Conservation (phyloP, 2,888 invertebrate genomes). For the Erebia aethiops region DNA sequence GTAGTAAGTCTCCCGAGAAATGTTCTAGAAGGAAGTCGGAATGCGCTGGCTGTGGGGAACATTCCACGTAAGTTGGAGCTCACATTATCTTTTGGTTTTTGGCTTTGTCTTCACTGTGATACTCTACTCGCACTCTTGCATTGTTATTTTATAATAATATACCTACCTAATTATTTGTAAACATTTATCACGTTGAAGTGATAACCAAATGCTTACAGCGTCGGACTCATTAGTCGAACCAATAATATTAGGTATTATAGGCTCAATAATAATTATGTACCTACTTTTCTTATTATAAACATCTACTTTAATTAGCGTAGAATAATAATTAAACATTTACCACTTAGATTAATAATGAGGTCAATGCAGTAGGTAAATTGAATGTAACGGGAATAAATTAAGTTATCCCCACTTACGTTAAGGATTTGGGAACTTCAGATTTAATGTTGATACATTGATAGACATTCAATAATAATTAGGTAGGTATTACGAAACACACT, state of each 20-base stretch:
- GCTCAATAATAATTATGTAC: neutral
- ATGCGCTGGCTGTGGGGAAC: constrained; percentile 76
- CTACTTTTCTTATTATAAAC: neutral
- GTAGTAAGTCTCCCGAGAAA: constrained; percentile 60
- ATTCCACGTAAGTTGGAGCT: constrained; percentile 71
- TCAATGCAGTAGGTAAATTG: neutral
- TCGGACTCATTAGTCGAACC: neutral
- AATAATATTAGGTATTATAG: neutral
- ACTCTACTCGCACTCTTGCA: neutral
- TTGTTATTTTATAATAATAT: neutral
- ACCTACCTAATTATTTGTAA: neutral
- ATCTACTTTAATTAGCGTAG: too few species aligned
- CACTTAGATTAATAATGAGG: neutral
- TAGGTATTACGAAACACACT: too few species aligned
- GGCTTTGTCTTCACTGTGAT: neutral
- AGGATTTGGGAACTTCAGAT: neutral
- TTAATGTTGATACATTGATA: too few species aligned
- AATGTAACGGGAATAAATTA: neutral
- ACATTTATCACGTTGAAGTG: neutral
- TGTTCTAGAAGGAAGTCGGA: constrained; percentile 78
- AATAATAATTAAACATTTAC: too few species aligned
- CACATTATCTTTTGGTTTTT: constrained; percentile 10
- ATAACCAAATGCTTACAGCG: neutral
- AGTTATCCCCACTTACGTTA: neutral
- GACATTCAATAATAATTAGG: too few species aligned